phyloP scores from a whole-genome alignment of 2,113 vertebrate genomes.

The Promerops cafer region DNA sequence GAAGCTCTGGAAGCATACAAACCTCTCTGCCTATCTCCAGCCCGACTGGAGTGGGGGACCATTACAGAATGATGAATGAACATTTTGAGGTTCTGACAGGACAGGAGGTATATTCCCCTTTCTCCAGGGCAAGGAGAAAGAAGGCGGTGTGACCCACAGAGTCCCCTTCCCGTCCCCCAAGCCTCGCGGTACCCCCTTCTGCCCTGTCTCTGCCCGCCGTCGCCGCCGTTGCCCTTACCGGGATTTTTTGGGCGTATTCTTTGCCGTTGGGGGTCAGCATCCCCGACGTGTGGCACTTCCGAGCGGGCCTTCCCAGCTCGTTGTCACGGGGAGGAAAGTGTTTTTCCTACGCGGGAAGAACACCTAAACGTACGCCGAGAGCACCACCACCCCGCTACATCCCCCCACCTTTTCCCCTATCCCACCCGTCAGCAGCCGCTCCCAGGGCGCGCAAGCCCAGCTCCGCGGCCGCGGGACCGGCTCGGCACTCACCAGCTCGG shows the following conservation, averaged over 20 bases:
- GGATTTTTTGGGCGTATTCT: constrained; percentile 69
- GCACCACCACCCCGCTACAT: too few species aligned
- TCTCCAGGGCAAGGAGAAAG: neutral
- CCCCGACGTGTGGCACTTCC: constrained; percentile 76
- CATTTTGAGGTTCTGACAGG: neutral
- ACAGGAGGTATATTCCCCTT: too few species aligned
- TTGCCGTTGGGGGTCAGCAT: constrained; percentile 75
- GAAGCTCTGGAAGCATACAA: neutral
- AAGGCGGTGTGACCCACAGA: too few species aligned
- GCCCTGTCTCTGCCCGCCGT: neutral
- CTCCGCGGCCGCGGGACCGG: neutral
- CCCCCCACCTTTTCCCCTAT: too few species aligned
- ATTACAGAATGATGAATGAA: neutral
- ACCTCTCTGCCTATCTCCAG: neutral
- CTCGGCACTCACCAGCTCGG: constrained; percentile 52
- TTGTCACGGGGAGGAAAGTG: constrained; percentile 70
- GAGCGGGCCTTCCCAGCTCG: constrained; percentile 64
- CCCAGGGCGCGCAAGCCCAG: neutral
- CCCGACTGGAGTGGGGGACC: accelerated
- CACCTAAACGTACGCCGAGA: neutral
- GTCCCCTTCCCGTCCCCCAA: neutral
- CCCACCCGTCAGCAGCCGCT: neutral
- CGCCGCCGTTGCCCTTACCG: constrained; percentile 14
- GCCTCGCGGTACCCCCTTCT: accelerated
- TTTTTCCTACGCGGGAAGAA: constrained; percentile 66